Base-by-base conservation (phyloP, 2,888 invertebrate genomes). In the Mantis religiosa region DNA sequence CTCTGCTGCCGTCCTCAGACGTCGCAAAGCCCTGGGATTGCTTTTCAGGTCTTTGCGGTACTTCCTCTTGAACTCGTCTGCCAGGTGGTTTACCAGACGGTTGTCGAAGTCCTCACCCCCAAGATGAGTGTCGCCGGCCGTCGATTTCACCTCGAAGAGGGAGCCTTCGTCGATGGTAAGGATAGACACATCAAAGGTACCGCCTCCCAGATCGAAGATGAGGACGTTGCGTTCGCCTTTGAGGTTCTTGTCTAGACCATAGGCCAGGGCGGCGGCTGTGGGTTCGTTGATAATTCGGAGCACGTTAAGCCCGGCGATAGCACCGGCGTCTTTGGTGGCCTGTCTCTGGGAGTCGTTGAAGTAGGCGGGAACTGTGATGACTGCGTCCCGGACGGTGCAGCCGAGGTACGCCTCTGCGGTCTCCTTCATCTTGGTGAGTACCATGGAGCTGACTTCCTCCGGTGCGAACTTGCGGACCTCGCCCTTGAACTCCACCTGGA, bases 31-130 rank as follows among this genome's bases (percentile, higher is more conserved):
- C 91, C 98, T 95, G 94, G 98, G 98, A 95, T 98, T 98, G 91
- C 95, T 94, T 86, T 96, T 96, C 90, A 98, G 94, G 91, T 98
- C 98, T 93, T 98, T 98, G 94, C 98, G 98, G 95, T 98, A 97
- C 93, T 98, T 98, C 91, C 98, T 95, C 95, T 98, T 96, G 96
- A 99, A 97, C 93, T 98, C 98, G 92, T 97, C 96, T 15, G 97
- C 96, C 92, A 98, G 98, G 94, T 98, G 97, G 92, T 96, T 97
- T 84, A 98, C 97, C 95, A 98, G 96, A 88, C 98, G 95, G 93
- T 97, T 98, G 93, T 98, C 98, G 92, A 98, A 97, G 94, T 98
- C 98, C 94, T 98, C 98, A 91, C 98, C 98, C 91, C 98, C 98
- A 93, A 98, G 95, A 92, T 98, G 98, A 89, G 98, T 98, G 92